A percentile compares a stretch with the other conserved stretches of the same genome.
Evolutionary conservation across 2,113 vertebrate genomes (phyloP).

Genomic region (Edolisoma coerulescens): DNA sequence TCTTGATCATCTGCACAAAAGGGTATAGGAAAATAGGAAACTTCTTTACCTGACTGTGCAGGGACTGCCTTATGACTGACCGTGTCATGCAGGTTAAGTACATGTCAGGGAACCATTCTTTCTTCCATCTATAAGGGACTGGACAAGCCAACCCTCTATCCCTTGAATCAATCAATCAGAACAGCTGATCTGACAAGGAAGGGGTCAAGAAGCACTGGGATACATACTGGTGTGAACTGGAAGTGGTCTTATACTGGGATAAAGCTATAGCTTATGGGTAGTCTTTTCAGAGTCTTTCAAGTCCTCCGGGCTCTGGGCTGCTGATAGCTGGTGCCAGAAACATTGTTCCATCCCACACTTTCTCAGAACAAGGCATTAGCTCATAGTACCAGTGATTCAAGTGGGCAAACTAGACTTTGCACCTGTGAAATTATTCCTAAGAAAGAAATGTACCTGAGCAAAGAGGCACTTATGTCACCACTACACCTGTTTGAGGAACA

Average conservation of each 20-base stretch:
- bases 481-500: neutral
- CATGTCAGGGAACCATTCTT: neutral
- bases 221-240: neutral
- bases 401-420: neutral
- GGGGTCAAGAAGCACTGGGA: neutral
- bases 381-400: neutral
- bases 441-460: neutral
- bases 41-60: neutral
- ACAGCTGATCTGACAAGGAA: neutral
- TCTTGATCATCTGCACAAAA: neutral
- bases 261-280: neutral
- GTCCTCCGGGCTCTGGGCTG: neutral
- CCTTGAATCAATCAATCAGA: neutral
- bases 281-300: neutral
- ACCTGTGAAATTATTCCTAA: neutral
- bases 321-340: neutral
- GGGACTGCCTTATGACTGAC: neutral
- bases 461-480: neutral
- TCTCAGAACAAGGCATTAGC: neutral
- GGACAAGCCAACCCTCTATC: neutral
- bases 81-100: neutral
- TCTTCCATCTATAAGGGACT: neutral
- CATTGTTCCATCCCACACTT: neutral
- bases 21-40: neutral
- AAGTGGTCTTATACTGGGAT: neutral